These are phyloP conservation scores for Drosophila paulistorum DNA, from an alignment of 1,140 invertebrate species.

Conservation along the genomic window DNA sequence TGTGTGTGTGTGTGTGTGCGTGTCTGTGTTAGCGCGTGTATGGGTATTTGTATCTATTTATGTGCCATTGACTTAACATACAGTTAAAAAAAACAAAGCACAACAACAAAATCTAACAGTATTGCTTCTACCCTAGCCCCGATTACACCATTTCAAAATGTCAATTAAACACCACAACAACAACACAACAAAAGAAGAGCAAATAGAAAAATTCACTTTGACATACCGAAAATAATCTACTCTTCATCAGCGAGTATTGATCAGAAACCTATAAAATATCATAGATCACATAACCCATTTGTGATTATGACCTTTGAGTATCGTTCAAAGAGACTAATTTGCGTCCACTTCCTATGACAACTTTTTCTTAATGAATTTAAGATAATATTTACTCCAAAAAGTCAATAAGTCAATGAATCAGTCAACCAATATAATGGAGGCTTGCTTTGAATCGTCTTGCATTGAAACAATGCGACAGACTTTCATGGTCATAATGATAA, in stretches of 20 bases:
- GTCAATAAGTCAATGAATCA: too few species aligned
- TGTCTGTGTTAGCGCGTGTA: neutral
- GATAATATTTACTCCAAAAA: too few species aligned
- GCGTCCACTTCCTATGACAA: too few species aligned
- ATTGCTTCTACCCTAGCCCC: conserved; percentile 9
- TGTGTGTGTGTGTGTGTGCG: too few species aligned
- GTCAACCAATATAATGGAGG: too few species aligned
- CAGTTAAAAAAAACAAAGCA: neutral
- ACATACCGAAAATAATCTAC: neutral
- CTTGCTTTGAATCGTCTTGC: neutral
- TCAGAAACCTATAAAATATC: too few species aligned
- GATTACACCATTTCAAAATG: conserved; percentile 8
- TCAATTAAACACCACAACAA: conserved; percentile 29
- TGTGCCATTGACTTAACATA: conserved; percentile 17
- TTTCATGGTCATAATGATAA: neutral
- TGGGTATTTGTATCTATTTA: neutral
- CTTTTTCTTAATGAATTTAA: too few species aligned
- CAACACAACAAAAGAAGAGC: neutral
- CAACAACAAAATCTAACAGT: conserved; percentile 3
- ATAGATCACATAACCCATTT: too few species aligned
- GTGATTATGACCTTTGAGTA: too few species aligned
- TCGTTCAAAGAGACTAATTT: too few species aligned
- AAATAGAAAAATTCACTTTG: neutral
- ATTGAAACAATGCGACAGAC: neutral
- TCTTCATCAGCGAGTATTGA: neutral